Conservation (phyloP, 2,797 vertebrate genomes). For the Falco cherrug region DNA sequence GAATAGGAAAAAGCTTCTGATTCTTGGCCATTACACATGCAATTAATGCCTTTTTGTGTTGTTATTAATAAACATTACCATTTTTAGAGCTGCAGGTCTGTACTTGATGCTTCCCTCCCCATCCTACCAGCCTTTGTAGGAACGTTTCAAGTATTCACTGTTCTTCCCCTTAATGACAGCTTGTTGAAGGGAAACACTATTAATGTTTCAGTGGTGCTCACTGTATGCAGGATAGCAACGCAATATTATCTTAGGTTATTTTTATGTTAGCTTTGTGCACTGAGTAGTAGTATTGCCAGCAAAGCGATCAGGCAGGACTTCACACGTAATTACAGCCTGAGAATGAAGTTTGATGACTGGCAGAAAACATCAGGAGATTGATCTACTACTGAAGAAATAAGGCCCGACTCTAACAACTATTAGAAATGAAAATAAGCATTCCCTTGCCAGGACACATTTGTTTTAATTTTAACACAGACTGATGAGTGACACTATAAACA, state of each 20-base stretch:
- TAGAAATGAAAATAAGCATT: slow-evolving; percentile 34
- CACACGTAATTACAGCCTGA: neutral
- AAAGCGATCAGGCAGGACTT: neutral
- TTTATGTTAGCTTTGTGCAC: neutral
- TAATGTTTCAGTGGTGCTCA: neutral
- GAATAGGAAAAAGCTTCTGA: neutral
- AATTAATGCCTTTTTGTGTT: neutral
- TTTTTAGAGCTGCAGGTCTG: neutral
- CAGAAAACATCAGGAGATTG: slow-evolving; percentile 22
- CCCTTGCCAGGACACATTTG: slow-evolving; percentile 25
- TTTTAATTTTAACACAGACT: slow-evolving; percentile 62
- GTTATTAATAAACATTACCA: neutral
- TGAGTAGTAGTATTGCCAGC: neutral
- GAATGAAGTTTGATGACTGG: slow-evolving; percentile 12
- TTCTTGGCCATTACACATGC: neutral
- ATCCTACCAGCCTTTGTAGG: neutral
- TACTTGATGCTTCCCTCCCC: neutral
- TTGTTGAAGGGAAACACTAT: neutral
- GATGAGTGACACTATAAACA: slow-evolving; percentile 61
- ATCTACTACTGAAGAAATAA: slow-evolving; percentile 45
- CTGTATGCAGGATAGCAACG: neutral
- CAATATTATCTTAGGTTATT: neutral
- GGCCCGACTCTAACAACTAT: slow-evolving; percentile 33
- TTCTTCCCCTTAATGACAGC: neutral
- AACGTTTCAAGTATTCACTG: neutral